phyloP scores from a whole-genome alignment of 2,797 vertebrate species.

The Carcharodon carcharias region DNA sequence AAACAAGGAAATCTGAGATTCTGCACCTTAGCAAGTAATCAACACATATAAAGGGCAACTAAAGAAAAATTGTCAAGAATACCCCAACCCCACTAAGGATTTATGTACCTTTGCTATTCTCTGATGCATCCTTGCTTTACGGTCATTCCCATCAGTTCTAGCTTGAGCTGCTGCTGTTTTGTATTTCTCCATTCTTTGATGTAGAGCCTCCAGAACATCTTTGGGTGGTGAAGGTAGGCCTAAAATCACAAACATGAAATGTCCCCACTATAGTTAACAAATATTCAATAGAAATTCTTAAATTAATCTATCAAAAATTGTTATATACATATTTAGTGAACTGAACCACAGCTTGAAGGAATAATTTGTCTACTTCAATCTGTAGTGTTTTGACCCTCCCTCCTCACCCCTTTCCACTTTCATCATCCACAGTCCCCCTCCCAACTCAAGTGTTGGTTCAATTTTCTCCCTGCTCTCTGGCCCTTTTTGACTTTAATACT shows the following conservation, averaged over 20 bases:
- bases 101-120: conserved; percentile 80
- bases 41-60: not conserved
- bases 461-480: not conserved
- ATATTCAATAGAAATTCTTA: not conserved
- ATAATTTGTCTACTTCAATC: not conserved
- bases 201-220: conserved; percentile 74
- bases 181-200: conserved; percentile 82
- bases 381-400: not conserved
- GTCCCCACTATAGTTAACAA: not conserved
- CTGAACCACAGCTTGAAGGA: not conserved
- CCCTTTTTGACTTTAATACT: not conserved
- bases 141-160: conserved; percentile 73
- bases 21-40: not conserved
- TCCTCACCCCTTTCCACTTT: not conserved
- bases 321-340: not conserved
- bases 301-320: not conserved
- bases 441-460: not conserved
- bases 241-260: conserved; percentile 37
- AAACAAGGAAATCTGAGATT: not conserved
- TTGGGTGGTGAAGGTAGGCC: conserved; percentile 57
- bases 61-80: not conserved
- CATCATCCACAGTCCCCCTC: not conserved
- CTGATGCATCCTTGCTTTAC: conserved; percentile 90
- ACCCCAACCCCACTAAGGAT: not conserved
- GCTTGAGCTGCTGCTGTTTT: conserved; percentile 75